phyloP scores from a whole-genome alignment of 2,113 vertebrate species.

The Illadopsis cleaveri region DNA sequence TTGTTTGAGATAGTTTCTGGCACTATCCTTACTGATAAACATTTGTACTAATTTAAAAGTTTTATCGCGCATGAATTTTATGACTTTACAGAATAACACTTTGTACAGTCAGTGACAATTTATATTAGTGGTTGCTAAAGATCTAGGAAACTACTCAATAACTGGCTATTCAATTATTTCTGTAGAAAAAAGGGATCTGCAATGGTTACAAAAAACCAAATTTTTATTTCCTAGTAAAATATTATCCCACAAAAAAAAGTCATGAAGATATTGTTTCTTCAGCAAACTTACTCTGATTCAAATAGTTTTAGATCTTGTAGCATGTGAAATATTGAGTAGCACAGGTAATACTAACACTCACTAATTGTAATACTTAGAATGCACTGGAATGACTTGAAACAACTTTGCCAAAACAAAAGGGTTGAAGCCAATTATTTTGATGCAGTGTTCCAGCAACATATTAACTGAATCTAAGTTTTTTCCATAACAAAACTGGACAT shows the following conservation, averaged over 20 bases:
- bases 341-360: neutral
- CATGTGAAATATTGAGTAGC: neutral
- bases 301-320: neutral
- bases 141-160: neutral
- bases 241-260: neutral
- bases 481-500: neutral
- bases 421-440: neutral
- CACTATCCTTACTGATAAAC: neutral
- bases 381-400: neutral
- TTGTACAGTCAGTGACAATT: neutral
- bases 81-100: neutral
- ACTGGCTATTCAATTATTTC: neutral
- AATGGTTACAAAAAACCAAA: neutral
- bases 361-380: neutral
- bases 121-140: neutral
- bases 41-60: neutral
- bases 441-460: neutral
- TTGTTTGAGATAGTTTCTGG: neutral
- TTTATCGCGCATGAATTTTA: neutral
- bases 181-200: neutral
- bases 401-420: neutral
- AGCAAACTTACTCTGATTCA: neutral
- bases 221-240: neutral
- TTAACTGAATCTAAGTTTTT: neutral
- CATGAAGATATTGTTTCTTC: neutral